Evolutionary conservation across 2,113 vertebrate genomes (phyloP).

Genomic region (Phalacrocorax pelagicus): DNA sequence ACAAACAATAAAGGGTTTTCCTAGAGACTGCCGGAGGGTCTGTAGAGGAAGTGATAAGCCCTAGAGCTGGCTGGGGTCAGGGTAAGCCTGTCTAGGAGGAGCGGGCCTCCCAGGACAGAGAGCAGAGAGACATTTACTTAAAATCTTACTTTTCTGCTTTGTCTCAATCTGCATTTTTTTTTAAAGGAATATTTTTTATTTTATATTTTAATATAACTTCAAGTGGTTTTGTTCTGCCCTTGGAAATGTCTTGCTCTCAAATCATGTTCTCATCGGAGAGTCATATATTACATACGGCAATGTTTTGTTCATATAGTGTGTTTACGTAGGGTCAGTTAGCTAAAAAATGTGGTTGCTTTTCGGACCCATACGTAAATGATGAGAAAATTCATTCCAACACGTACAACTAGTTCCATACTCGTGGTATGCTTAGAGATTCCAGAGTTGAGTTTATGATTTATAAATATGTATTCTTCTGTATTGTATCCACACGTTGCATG

Average conservation of each 20-base stretch:
- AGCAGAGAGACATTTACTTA: accelerated
- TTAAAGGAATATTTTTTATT: neutral
- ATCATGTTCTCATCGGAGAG: neutral
- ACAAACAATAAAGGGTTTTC: accelerated
- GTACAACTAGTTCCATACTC: neutral
- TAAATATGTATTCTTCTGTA: neutral
- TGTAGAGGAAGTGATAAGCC: accelerated
- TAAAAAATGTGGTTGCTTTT: neutral
- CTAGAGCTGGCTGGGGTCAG: accelerated
- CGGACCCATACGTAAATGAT: neutral
- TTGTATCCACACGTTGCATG: neutral
- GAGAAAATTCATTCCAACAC: neutral
- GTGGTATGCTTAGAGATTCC: neutral
- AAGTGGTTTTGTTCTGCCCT: neutral
- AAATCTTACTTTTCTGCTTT: accelerated
- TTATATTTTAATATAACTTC: accelerated
- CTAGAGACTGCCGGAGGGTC: accelerated
- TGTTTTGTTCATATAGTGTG: neutral
- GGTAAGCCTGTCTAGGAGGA: accelerated
- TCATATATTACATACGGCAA: accelerated
- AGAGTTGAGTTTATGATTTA: neutral
- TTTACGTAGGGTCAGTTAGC: neutral
- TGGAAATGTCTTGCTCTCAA: neutral
- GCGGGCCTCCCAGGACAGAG: accelerated
- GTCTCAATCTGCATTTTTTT: accelerated